phyloP scores from a whole-genome alignment of 2,797 vertebrate species.

The Xenentodon cancila region DNA sequence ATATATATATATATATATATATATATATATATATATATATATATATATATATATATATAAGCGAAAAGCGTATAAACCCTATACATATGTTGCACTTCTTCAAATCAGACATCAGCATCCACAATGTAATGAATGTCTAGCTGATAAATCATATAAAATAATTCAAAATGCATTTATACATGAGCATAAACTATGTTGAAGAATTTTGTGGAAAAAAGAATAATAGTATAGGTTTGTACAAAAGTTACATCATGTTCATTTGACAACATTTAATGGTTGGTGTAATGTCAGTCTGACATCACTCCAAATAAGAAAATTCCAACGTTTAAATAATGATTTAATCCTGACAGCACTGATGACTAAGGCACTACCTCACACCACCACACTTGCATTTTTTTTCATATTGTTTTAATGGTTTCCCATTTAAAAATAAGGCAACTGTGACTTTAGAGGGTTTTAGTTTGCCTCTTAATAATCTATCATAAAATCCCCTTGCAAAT shows the following conservation, averaged over 20 bases:
- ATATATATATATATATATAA: too few relatives aligned
- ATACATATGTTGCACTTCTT: background rate
- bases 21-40: too few relatives aligned
- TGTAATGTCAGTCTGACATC: background rate
- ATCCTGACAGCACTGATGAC: background rate
- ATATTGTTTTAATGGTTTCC: too few relatives aligned
- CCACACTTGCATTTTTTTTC: too few relatives aligned
- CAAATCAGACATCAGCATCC: background rate
- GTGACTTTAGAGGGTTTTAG: too few relatives aligned
- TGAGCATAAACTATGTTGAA: too few relatives aligned
- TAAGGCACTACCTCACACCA: background rate
- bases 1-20: too few relatives aligned
- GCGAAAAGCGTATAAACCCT: background rate
- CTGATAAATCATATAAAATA: background rate
- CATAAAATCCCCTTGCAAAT: too few relatives aligned
- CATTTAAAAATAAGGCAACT: too few relatives aligned
- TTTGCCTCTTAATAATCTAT: too few relatives aligned
- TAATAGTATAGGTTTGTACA: background rate
- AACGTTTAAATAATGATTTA: background rate
- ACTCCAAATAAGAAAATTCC: background rate
- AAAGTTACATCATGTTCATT: background rate
- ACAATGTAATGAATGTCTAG: background rate
- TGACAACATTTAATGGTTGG: background rate
- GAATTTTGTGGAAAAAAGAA: too few relatives aligned
- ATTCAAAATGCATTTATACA: too few relatives aligned